Evolutionary conservation across 2,113 vertebrate genomes (phyloP), one percentile per base, ranked within the genome.

Genomic region (Elachura formosa): DNA sequence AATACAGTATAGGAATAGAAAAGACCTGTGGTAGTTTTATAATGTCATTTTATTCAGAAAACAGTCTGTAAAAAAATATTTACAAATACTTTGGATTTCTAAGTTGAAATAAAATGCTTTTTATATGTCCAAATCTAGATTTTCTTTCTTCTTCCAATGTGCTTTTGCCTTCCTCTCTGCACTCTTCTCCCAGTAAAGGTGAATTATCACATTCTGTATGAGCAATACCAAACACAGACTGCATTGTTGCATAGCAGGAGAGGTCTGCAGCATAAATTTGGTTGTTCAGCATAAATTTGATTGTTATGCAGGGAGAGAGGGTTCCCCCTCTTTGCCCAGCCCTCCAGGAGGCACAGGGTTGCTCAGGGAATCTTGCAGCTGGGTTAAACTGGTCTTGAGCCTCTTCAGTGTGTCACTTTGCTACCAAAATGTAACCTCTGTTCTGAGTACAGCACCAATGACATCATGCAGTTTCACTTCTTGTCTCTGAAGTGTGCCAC

Each of bases 11-110:
- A 41, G 46, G 59, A 83, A 66, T 34, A 82, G 12, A 69, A 55
- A 86, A 84, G 33, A 75, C 24, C 18, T 67, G 19, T 38, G 43
- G 33, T 77, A 84, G 68, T 87, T 97, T 96, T 94, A 75, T 89
- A 84, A 63, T 48, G 40, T 72, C 14, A 21, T 92, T 97, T 96
- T 96, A 96, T 85, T 96, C 59, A 85, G 67, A 96, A 90, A 92
- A 89, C 17, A 45, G 26, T 86, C 58, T 87, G 58, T 95, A 91
- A 80, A 93, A 96, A 95, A 93, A 77, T 93, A 95, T 69, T 93
- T 78, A 87, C 81, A 89, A 69, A 49, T 82, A 93, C 46, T 90
- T 77, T 80, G 3, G 61, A 82, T 93, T 75, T 91, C 11, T 59
- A 43, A 82, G n/a, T 81, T 93, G 76, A 91, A 93, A 81, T 85